Evolutionary conservation across 2,888 invertebrate species (phyloP).

Genomic region (Tenthredo mesomela): DNA sequence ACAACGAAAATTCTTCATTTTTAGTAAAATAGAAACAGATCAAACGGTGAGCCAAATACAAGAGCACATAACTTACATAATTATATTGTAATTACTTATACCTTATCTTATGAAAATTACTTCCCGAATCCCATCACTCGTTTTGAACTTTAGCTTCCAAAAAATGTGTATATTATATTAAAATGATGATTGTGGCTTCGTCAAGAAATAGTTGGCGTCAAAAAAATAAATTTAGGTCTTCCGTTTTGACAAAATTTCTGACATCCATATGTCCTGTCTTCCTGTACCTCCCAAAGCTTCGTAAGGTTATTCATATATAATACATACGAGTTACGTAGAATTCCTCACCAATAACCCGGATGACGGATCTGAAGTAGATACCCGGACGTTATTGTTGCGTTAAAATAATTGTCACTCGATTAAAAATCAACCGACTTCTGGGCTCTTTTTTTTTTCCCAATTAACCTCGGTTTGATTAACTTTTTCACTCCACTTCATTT

Average conservation of each 20-base stretch:
- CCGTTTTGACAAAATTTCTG: neutral
- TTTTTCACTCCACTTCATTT: neutral
- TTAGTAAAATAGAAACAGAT: neutral
- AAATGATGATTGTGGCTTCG: neutral
- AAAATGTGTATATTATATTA: neutral
- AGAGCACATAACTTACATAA: neutral
- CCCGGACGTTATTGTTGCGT: neutral
- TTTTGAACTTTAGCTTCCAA: neutral
- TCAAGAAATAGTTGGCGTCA: neutral
- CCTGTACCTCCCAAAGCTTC: neutral
- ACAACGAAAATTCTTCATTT: neutral
- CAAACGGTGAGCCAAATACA: neutral
- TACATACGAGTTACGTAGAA: slow-evolving; percentile 10
- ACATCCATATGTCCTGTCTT: neutral
- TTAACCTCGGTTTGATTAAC: slow-evolving; percentile 7
- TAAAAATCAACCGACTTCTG: neutral
- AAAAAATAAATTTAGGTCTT: neutral
- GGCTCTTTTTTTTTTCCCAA: slow-evolving; percentile 13
- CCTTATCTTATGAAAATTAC: no score
- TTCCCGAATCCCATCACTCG: neutral
- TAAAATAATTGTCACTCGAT: slow-evolving; percentile 14
- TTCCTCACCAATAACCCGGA: slow-evolving; percentile 57
- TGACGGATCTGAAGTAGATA: slow-evolving; percentile 57
- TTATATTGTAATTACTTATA: neutral
- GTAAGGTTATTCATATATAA: neutral